Conservation (phyloP, 1,140 invertebrate species). For the Drosophila sp. region DNA sequence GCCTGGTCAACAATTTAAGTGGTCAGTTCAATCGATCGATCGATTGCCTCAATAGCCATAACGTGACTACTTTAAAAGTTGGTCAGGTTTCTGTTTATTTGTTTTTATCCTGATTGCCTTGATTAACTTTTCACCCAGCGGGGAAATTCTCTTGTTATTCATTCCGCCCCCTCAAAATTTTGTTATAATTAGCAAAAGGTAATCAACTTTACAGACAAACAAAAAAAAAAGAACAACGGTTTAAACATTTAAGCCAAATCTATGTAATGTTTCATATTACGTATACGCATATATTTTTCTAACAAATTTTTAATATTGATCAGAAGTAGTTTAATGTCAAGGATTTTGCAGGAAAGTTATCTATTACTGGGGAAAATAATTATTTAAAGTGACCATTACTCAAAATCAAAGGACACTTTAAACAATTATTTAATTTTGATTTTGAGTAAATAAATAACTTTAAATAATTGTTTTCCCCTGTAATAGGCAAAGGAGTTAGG, state of each 20-base stretch:
- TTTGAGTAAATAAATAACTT: too few species aligned
- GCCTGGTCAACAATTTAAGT: constrained; percentile 40
- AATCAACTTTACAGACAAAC: background rate
- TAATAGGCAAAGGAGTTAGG: too few species aligned
- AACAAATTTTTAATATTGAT: too few species aligned
- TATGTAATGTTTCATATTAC: too few species aligned
- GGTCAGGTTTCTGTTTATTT: constrained; percentile 24
- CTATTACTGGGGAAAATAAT: too few species aligned
- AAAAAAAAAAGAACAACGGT: background rate
- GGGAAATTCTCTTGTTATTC: constrained; percentile 21
- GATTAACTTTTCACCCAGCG: constrained; percentile 21
- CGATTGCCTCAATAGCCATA: constrained; percentile 30
- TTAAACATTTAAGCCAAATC: background rate
- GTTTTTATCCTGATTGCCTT: constrained; percentile 10
- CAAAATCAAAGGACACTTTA: too few species aligned
- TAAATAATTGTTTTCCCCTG: too few species aligned
- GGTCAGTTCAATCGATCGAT: constrained; percentile 41
- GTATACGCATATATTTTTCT: too few species aligned
- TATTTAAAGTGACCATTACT: too few species aligned
- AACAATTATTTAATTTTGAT: too few species aligned
- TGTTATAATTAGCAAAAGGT: constrained; percentile 42
- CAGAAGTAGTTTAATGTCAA: too few species aligned
- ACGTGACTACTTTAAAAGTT: constrained; percentile 38
- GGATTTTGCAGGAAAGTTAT: too few species aligned
- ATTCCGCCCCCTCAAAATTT: constrained; percentile 39